phyloP scores from a whole-genome alignment of 2,888 invertebrate genomes.

The Melanchra persicariae region DNA sequence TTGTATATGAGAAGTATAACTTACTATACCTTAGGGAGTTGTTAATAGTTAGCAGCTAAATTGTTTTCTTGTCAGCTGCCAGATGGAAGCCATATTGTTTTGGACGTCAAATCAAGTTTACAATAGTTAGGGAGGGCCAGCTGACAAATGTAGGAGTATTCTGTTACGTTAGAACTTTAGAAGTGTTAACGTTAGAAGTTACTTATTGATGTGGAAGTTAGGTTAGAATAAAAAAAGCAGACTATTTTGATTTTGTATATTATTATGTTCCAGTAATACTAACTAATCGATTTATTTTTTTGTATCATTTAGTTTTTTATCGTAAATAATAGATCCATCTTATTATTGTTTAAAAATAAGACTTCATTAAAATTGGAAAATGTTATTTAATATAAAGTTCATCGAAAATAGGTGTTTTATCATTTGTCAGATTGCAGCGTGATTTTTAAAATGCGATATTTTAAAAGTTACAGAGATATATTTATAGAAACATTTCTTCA shows the following conservation, averaged over 20 bases:
- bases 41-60: constrained; percentile 67
- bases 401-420: no score
- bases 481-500: neutral
- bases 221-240: neutral
- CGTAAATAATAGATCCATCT: no score
- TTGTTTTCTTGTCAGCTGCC: constrained; percentile 77
- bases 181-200: constrained; percentile 6
- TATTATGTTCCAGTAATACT: neutral
- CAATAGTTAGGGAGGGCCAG: constrained; percentile 70
- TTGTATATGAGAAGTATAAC: constrained; percentile 32
- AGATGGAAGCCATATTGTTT: constrained; percentile 79
- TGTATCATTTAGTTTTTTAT: no score
- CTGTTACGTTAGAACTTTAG: constrained; percentile 47
- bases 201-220: neutral
- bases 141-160: constrained; percentile 67
- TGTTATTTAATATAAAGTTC: no score
- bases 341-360: no score
- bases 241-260: no score
- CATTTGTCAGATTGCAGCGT: no score
- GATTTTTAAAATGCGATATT: no score
- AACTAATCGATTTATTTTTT: neutral
- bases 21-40: constrained; percentile 52
- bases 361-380: no score
- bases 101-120: constrained; percentile 76
- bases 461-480: neutral